Evolutionary conservation across 1,140 invertebrate species (phyloP).

Genomic region (Zelostemma sp.): DNA sequence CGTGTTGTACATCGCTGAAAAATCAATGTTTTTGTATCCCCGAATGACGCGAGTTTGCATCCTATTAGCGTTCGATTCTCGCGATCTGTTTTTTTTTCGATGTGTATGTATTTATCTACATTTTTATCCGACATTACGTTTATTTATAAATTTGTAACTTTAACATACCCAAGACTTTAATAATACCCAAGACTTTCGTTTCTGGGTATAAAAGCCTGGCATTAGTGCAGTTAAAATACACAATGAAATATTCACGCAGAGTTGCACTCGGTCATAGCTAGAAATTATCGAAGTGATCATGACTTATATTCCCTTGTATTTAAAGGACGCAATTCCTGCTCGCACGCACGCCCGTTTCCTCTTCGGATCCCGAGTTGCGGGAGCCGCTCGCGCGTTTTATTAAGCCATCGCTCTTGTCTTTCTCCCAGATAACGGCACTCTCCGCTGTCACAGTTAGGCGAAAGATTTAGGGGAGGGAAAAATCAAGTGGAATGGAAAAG

Average conservation of each 20-base stretch:
- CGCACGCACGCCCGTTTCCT: slow-evolving; percentile 28
- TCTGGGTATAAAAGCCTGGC: slow-evolving; percentile 30
- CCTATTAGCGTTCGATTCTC: too few relatives aligned
- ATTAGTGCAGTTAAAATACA: slow-evolving; percentile 45
- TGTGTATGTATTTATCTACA: too few relatives aligned
- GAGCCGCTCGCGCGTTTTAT: slow-evolving; percentile 37
- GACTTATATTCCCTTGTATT: slow-evolving; percentile 48
- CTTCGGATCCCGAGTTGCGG: slow-evolving; percentile 32
- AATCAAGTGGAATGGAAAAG: slow-evolving; percentile 22
- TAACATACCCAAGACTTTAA: too few relatives aligned
- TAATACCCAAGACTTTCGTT: slow-evolving; percentile 38
- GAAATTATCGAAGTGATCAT: slow-evolving; percentile 55
- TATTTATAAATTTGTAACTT: too few relatives aligned
- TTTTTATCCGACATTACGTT: too few relatives aligned
- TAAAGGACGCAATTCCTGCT: slow-evolving; percentile 37
- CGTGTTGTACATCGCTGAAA: slow-evolving; percentile 33
- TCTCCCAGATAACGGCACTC: slow-evolving; percentile 34
- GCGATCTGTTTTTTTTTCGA: too few relatives aligned
- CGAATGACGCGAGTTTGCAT: too few relatives aligned
- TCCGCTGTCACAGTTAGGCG: slow-evolving; percentile 26
- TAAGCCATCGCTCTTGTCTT: slow-evolving; percentile 47
- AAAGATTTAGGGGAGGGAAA: slow-evolving; percentile 35
- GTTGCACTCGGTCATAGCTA: slow-evolving; percentile 47
- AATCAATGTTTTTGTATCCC: too few relatives aligned
- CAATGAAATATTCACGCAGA: slow-evolving; percentile 60